Conservation (phyloP, 2,113 vertebrate species). For the Monarcha castaneiventris region DNA sequence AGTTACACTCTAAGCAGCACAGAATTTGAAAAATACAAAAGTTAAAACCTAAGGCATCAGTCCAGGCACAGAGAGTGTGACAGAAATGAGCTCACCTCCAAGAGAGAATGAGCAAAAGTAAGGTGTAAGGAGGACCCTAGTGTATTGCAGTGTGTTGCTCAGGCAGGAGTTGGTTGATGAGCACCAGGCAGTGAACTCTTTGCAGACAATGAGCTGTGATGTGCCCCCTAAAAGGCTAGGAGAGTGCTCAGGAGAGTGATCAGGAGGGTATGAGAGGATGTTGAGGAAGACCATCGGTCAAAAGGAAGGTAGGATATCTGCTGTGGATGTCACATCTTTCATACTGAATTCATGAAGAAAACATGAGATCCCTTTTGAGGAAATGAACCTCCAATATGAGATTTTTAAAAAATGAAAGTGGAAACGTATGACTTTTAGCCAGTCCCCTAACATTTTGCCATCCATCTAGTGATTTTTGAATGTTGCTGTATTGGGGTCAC, state of each 20-base stretch:
- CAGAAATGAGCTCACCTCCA: neutral
- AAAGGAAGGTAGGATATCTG: neutral
- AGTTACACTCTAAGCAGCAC: no score
- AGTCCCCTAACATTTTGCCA: neutral
- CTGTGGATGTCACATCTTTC: neutral
- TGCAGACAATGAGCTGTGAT: neutral
- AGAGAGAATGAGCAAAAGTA: neutral
- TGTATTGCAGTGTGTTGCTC: neutral
- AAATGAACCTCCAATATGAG: neutral
- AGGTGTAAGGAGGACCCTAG: neutral
- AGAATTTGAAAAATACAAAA: no score
- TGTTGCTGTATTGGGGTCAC: neutral
- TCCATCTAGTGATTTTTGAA: neutral
- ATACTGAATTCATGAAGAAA: neutral
- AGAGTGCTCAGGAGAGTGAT: neutral
- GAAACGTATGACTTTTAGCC: neutral
- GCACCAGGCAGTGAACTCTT: neutral
- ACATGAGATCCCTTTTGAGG: neutral
- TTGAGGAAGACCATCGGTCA: neutral
- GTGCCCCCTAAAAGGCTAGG: neutral
- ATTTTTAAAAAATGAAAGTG: neutral
- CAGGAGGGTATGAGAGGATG: neutral
- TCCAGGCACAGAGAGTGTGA: neutral
- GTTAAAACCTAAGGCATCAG: no score
- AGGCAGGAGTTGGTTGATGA: neutral